Base-by-base conservation (phyloP, 2,888 invertebrate genomes). In the Ormyrus pomaceus region DNA sequence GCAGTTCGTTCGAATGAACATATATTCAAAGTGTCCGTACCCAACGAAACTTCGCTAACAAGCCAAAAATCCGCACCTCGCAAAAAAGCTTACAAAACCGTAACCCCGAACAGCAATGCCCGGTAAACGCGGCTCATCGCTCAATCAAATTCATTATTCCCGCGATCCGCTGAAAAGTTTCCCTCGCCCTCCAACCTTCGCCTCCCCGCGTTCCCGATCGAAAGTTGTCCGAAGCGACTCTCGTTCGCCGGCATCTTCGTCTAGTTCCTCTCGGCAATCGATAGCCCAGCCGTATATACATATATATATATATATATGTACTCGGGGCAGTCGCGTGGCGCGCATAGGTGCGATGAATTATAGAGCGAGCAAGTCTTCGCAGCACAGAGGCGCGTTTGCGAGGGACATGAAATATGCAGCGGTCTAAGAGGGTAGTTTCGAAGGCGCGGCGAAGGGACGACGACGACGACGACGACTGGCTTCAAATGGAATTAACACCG, bases 391-490 rank as follows among this genome's bases (percentile, higher is more conserved):
- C 77, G 79, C 62, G 34, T n/a, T 10, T 11, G 48, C 11, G 53
- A 69, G 85, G 76, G 74, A 82, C 87, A 88, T 90, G 86, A 90
- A 90, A 89, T 89, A 90, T 90, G 87, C 87, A 90, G 84, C 84
- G 86, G 85, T 88, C 87, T 90, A 88, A 86, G 89, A 86, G 87
- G 87, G 87, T 88, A 88, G 88, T 89, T 89, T 85, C 86, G 76
- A 75, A 45, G 50, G 75, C 55, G 68, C 34, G 34, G 75, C 53
- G 66, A 73, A 46, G 78, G 81, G 77, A 65, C 56, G 50, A 46
- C 48, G 77, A 13, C 58, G 55, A 11, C 19, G 53, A 59, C 65
- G 10, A n/a, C 77, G 81, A 82, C 83, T 80, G 80, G 85, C 84
- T 86, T 88, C 86, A 86, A 88, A 88, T 87, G 87, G 87, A 87